A percentile compares a stretch with the other conserved stretches of the same genome.
These are phyloP conservation scores for Emesis furor DNA, from an alignment of 2,888 invertebrate species.

Conservation along the genomic window DNA sequence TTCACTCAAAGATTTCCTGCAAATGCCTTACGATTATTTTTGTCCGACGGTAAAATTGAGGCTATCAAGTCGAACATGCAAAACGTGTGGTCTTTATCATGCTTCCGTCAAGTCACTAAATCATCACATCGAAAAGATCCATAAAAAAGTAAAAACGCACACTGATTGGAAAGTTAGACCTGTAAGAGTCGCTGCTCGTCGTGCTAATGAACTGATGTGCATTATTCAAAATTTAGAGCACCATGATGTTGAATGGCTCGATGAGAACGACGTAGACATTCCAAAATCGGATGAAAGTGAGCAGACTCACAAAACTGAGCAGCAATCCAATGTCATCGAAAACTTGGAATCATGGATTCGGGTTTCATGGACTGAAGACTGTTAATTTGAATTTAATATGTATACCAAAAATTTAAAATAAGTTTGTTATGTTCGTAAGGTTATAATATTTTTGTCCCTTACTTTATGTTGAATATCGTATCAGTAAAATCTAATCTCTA, in stretches of 20 bases:
- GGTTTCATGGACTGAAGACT: conserved; percentile 71
- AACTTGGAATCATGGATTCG: conserved; percentile 72
- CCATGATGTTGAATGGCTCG: conserved; percentile 74
- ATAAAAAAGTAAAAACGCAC: conserved; percentile 72
- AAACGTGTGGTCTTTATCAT: conserved; percentile 74
- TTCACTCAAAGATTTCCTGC: conserved; percentile 70
- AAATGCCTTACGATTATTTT: conserved; percentile 73
- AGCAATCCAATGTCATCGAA: conserved; percentile 80
- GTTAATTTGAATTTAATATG: conserved; percentile 40
- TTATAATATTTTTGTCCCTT: conserved; percentile 35
- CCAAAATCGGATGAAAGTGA: conserved; percentile 73
- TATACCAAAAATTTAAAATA: conserved; percentile 55
- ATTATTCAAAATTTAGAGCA: conserved; percentile 74
- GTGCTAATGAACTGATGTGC: conserved; percentile 72
- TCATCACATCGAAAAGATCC: conserved; percentile 76
- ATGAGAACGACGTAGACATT: conserved; percentile 73
- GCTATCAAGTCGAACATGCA: conserved; percentile 76
- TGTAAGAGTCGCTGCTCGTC: conserved; percentile 71
- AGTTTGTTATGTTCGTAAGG: conserved; percentile 39
- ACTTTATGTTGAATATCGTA: conserved; percentile 30
- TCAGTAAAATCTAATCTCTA: conserved; percentile 30
- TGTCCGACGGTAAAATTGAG: conserved; percentile 73
- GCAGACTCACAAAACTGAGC: conserved; percentile 78
- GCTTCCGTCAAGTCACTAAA: conserved; percentile 75
- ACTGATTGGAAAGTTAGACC: conserved; percentile 68